Conservation (phyloP, 37 sponge, comb jelly and placozoan genomes). For the Corticium candelabrum region DNA sequence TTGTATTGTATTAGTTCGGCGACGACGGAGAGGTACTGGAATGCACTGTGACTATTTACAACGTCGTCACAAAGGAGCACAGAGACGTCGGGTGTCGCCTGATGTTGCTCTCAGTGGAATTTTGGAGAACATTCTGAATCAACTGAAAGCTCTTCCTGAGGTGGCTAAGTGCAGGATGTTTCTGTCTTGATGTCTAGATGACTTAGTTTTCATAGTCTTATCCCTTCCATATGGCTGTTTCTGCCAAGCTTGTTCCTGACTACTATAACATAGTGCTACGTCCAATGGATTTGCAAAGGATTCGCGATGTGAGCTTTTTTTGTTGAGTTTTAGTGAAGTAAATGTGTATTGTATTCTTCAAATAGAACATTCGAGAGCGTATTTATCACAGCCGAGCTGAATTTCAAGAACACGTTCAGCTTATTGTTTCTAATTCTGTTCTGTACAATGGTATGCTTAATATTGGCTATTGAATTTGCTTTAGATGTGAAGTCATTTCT, state of each 20-base stretch:
- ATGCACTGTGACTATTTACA: constrained; percentile 80
- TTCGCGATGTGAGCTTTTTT: constrained; percentile 59
- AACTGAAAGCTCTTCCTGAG: constrained; percentile 18
- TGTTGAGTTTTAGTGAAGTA: neutral
- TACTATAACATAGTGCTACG: constrained; percentile 86
- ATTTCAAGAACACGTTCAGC: constrained; percentile 63
- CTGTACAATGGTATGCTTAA: constrained; percentile 70
- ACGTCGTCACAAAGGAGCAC: neutral
- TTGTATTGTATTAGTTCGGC: neutral
- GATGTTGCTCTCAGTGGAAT: constrained; percentile 22
- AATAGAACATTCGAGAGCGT: constrained; percentile 55
- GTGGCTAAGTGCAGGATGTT: neutral
- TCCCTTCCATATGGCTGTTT: constrained; percentile 83
- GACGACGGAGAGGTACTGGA: constrained; percentile 3
- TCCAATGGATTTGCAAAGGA: constrained; percentile 97
- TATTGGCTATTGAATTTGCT: neutral
- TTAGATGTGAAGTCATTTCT: neutral
- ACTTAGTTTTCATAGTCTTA: constrained; percentile 30
- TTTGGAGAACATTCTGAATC: constrained; percentile 26
- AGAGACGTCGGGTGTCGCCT: constrained; percentile 17
- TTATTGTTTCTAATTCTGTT: constrained; percentile 82
- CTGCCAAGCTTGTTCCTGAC: constrained; percentile 80
- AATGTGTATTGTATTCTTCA: neutral
- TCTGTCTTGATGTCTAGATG: neutral
- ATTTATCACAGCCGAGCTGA: constrained; percentile 57